phyloP scores from a whole-genome alignment of 1,140 invertebrate species.

The Aphelinus atriplicis region DNA sequence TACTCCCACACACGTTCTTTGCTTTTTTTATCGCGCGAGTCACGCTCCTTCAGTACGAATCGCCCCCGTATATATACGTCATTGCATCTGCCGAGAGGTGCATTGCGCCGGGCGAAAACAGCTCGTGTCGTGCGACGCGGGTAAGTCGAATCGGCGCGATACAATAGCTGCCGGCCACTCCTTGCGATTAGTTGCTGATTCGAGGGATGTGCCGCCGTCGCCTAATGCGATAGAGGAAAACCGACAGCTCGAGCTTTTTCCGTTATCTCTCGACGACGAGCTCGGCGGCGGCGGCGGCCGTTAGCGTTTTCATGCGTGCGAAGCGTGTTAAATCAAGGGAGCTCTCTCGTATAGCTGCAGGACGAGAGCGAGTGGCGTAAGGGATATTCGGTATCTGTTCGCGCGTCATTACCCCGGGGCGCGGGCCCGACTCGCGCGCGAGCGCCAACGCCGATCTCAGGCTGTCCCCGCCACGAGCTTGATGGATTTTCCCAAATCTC shows the following conservation, averaged over 20 bases:
- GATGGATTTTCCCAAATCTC: too few relatives aligned
- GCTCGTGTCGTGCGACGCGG: background rate
- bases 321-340: slow-evolving; percentile 41
- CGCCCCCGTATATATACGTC: slow-evolving; percentile 8
- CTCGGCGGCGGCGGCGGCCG: slow-evolving; percentile 19
- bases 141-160: slow-evolving; percentile 20
- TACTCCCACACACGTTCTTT: background rate
- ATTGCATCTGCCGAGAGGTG: background rate
- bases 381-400: slow-evolving; percentile 65
- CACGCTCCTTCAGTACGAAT: slow-evolving; percentile 15
- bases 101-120: background rate
- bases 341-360: background rate
- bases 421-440: background rate
- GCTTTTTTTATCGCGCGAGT: slow-evolving; percentile 28
- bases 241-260: slow-evolving; percentile 15
- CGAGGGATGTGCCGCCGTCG: slow-evolving; percentile 11
- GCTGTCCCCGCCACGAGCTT: too few relatives aligned
- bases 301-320: slow-evolving; percentile 43
- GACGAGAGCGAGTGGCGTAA: slow-evolving; percentile 51
- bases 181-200: slow-evolving; percentile 19
- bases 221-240: background rate
- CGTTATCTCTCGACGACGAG: slow-evolving; percentile 30
- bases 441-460: too few relatives aligned
- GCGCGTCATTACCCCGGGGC: slow-evolving; percentile 65
- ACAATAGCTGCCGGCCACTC: slow-evolving; percentile 17